Base-by-base conservation (phyloP, 2,888 invertebrate genomes). In the Neoascia interrupta region DNA sequence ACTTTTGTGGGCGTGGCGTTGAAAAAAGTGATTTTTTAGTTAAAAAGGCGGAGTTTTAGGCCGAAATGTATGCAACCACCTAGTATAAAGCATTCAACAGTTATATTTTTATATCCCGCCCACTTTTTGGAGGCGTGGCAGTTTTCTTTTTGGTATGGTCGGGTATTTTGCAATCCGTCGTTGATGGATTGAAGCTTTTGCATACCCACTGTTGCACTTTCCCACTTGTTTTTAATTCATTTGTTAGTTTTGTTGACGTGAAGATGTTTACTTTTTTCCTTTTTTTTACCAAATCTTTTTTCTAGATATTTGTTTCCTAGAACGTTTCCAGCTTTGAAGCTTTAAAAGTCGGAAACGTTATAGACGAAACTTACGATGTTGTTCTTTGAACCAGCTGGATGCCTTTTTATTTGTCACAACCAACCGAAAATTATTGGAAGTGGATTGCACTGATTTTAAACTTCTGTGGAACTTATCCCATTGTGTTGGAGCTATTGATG, bases 401-500 rank as follows among this genome's bases (percentile, higher is more conserved):
- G 21, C 61, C 47, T 6, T 23, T 49, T 10, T 61, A 47, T 34
- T 15, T 60, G 23, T 21, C 45, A 13, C 8, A 8, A 21, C 37
- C 61, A 39, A 43, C 4, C 6, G 28, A 45, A 1, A 15, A 34
- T 2, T 36, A 61, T 10, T 47, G 56, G 56, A 28, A 3, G 39
- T 6, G 13, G 13, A 5, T n/a, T n/a, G n/a, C n/a, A n/a, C n/a
- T 13, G 28, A n/a, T 31, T 49, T 49, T 10, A n/a, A 49, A 5
- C 4, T 4, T 10, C 10, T 28, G 15, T 18, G 31, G 47, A 31
- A 31, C 18, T 5, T 31, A 1, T 31, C 28, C 1, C 28, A 49
- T 10, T 49, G 47, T 18, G 31, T 49, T 1, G 15, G 8, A 2
- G 47, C 47, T 16, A 74, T 84, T 16, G 84, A 85, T 69, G 84